Base-by-base conservation (phyloP, 2,888 invertebrate genomes). In the Desoria tigrina region DNA sequence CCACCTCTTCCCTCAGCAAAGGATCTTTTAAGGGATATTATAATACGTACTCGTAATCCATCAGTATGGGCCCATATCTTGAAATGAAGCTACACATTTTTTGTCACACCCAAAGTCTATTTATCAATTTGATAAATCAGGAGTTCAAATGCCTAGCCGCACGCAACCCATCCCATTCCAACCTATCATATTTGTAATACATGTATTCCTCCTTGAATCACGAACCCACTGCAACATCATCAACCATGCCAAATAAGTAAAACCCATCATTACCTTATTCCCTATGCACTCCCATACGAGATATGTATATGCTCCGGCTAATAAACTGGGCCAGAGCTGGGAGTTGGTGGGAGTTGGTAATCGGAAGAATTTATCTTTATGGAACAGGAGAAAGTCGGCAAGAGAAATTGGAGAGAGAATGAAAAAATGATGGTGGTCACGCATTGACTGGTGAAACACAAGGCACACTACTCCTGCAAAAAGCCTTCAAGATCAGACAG, bases 401-500 rank as follows among this genome's bases (percentile, higher is more conserved):
- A 63, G 58, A 67, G 63, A 63, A 60, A 63, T 67, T 49, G 59
- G 28, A 56, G 61, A 32, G 32, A 32, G 61, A 67, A 67, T 63
- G 67, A 63, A 63, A 66, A 67, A 67, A 63, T 67, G 67, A 67
- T 64, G 60, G 67, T 63, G 67, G 67, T 67, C 67, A 67, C 67
- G 67, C 67, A 63, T 67, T 61, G 61, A 67, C 50, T 63, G 63
- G 63, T 67, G 63, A 57, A 63, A 63, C 61, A 32, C 32, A 32
- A 32, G 32, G 6, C n/a, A n/a, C n/a, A n/a, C n/a, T n/a, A n/a
- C n/a, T n/a, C 32, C 32, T 32, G 32, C 32, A 32, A 32, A 11
- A 32, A 32, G 32, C 32, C 32, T 32, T 32, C 32, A 32, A 32
- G 32, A 32, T 32, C 32, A 32, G 32, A 32, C 32, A 32, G 32